phyloP scores from a whole-genome alignment of 2,888 invertebrate species.

The Drosophila kanekoi region DNA sequence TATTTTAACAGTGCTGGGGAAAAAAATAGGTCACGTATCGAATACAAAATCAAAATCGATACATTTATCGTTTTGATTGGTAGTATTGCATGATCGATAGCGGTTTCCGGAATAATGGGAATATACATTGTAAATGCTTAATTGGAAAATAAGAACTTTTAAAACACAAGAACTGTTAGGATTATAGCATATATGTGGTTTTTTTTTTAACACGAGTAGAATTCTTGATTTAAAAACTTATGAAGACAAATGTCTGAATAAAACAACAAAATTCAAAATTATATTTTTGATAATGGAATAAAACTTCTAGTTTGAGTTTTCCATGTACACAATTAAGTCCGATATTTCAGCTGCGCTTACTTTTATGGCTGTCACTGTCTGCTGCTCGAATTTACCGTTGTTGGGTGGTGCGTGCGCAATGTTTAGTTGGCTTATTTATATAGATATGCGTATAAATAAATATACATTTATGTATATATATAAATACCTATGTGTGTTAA shows the following conservation, averaged over 20 bases:
- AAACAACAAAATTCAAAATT: no score
- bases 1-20: slow-evolving; percentile 43
- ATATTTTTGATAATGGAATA: no score
- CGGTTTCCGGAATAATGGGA: no score
- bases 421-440: slow-evolving; percentile 14
- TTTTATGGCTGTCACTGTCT: slow-evolving; percentile 25
- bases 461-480: neutral
- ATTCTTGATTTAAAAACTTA: no score
- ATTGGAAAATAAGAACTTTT: no score
- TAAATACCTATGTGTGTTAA: slow-evolving; percentile 1
- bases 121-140: no score
- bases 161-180: no score
- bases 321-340: no score
- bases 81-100: neutral
- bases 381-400: slow-evolving; percentile 9
- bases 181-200: no score
- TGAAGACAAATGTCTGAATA: no score
- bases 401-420: slow-evolving; percentile 65
- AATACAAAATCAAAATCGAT: neutral
- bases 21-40: slow-evolving; percentile 2
- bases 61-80: neutral
- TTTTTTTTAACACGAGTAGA: no score
- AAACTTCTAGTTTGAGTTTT: no score
- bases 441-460: neutral
- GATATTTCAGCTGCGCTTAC: neutral